phyloP scores from a whole-genome alignment of 2,888 invertebrate species.

The Troglohyphantes excavatus region DNA sequence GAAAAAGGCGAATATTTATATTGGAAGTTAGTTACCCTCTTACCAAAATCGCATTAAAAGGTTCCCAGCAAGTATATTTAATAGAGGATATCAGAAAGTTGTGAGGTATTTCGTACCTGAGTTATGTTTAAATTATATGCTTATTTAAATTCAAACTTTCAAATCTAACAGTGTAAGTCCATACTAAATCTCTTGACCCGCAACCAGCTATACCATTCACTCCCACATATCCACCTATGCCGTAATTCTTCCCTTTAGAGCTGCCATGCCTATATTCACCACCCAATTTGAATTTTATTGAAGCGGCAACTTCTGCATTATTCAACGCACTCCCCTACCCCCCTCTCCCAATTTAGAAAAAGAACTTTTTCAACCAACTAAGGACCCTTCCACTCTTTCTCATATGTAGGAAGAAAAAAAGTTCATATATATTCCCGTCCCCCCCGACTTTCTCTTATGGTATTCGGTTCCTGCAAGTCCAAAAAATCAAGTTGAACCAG shows the following conservation, averaged over 20 bases:
- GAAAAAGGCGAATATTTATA: too few species aligned
- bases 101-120: too few species aligned
- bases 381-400: conserved; percentile 27
- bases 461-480: conserved; percentile 42
- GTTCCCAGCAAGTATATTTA: too few species aligned
- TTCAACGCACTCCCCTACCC: conserved; percentile 54
- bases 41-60: too few species aligned
- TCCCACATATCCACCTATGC: neutral
- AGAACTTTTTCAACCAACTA: conserved; percentile 58
- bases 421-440: conserved; percentile 59
- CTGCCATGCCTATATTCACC: neutral
- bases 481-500: conserved; percentile 22
- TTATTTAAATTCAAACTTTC: too few species aligned
- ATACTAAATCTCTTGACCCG: neutral
- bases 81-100: too few species aligned
- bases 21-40: too few species aligned
- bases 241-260: neutral
- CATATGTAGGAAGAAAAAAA: conserved; percentile 13
- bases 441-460: neutral
- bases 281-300: conserved; percentile 77
- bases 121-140: too few species aligned
- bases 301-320: conserved; percentile 71
- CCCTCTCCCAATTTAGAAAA: conserved; percentile 42
- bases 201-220: neutral
- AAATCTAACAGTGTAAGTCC: too few species aligned